Conservation (phyloP, 2,113 vertebrate genomes). For the Martes martes region DNA sequence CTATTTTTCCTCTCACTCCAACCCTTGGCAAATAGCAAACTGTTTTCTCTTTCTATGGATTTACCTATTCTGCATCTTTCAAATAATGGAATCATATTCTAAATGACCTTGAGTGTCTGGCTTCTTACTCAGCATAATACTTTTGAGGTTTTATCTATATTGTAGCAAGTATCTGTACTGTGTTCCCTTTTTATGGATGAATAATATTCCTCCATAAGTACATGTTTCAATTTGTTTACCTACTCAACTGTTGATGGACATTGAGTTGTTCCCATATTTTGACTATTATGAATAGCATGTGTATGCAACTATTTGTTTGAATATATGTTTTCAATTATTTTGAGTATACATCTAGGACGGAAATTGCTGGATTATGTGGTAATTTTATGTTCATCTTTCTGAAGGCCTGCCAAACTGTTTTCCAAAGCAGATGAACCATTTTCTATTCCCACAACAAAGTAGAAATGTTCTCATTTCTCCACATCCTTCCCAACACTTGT, state of each 20-base stretch:
- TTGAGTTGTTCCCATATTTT: neutral
- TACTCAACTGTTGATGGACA: neutral
- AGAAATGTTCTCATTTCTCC: neutral
- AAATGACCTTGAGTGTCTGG: neutral
- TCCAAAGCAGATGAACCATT: neutral
- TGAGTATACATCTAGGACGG: neutral
- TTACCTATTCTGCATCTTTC: neutral
- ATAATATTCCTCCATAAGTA: neutral
- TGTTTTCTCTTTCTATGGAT: neutral
- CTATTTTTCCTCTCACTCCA: neutral
- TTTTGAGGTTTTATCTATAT: neutral
- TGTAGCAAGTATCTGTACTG: neutral
- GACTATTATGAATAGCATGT: neutral
- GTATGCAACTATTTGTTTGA: neutral
- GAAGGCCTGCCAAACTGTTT: neutral
- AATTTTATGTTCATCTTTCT: neutral
- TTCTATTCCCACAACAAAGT: neutral
- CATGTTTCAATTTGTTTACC: neutral
- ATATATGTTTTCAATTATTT: neutral
- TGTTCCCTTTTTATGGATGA: neutral
- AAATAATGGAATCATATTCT: no score
- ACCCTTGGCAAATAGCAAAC: rapidly evolving
- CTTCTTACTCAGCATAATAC: neutral
- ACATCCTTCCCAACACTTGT: neutral
- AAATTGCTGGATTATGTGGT: neutral